Evolutionary conservation across 2,888 invertebrate species (phyloP).

Genomic region (Netelia fuscicornis): DNA sequence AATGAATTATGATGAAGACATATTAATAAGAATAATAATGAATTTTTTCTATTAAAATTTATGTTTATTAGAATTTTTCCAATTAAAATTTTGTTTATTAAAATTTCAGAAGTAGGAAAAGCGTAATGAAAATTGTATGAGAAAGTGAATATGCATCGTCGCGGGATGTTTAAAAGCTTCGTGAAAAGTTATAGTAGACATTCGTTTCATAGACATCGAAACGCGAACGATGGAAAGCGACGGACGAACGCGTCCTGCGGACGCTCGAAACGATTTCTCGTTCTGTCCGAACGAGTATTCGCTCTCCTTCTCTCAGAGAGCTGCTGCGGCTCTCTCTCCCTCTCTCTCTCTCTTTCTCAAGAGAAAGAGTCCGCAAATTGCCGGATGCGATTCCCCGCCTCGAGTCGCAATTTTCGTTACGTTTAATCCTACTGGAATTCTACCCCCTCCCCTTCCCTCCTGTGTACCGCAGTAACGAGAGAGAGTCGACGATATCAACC

Average conservation of each 20-base stretch:
- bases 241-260: slow-evolving; percentile 34
- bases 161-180: background rate
- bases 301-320: slow-evolving; percentile 45
- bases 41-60: too few species aligned
- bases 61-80: too few species aligned
- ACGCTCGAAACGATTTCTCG: slow-evolving; percentile 35
- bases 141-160: background rate
- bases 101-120: background rate
- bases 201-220: background rate
- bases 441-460: background rate
- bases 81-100: too few species aligned
- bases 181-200: slow-evolving; percentile 9
- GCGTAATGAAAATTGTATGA: background rate
- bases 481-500: slow-evolving; percentile 57
- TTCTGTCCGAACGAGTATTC: slow-evolving; percentile 33
- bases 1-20: too few species aligned
- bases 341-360: too few species aligned
- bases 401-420: slow-evolving; percentile 70
- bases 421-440: slow-evolving; percentile 66
- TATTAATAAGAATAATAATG: too few species aligned
- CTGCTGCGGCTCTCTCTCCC: slow-evolving; percentile 31
- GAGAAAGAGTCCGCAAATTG: slow-evolving; percentile 63
- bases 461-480: slow-evolving; percentile 48
- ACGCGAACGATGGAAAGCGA: slow-evolving; percentile 25
- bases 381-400: slow-evolving; percentile 70